Conservation (phyloP, 2,797 vertebrate genomes). For the Acanthopagrus latus region DNA sequence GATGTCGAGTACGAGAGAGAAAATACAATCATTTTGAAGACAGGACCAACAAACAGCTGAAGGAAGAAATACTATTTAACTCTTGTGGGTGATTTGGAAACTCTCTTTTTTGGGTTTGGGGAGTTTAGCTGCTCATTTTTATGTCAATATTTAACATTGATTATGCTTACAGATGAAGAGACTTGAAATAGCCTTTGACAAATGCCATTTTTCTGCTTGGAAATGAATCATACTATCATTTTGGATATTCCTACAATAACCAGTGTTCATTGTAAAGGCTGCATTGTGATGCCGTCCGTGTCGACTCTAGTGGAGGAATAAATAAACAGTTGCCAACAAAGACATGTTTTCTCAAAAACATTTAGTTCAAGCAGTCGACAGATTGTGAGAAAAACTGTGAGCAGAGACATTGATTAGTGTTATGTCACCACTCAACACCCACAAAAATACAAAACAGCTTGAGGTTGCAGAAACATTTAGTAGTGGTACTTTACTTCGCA, state of each 20-base stretch:
- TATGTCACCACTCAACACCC: conserved; percentile 9
- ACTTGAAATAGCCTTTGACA: not conserved
- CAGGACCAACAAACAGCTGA: not conserved
- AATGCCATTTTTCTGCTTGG: not conserved
- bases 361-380: not conserved
- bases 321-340: conserved; percentile 5
- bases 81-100: not conserved
- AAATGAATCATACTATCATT: not conserved
- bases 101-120: not conserved
- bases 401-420: not conserved
- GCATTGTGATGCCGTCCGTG: not conserved
- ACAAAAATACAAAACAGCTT: conserved; percentile 4
- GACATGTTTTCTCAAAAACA: not conserved
- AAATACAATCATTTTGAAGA: not conserved
- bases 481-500: not conserved
- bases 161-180: not conserved
- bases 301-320: not conserved
- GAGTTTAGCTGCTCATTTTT: not conserved
- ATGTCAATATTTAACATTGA: not conserved
- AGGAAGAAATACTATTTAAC: not conserved
- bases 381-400: conserved; percentile 5
- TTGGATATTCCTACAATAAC: not conserved
- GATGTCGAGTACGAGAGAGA: not conserved
- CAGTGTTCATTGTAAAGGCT: not conserved
- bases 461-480: not conserved